Evolutionary conservation across 2,113 vertebrate species (phyloP).

Genomic region (Bos indicus): DNA sequence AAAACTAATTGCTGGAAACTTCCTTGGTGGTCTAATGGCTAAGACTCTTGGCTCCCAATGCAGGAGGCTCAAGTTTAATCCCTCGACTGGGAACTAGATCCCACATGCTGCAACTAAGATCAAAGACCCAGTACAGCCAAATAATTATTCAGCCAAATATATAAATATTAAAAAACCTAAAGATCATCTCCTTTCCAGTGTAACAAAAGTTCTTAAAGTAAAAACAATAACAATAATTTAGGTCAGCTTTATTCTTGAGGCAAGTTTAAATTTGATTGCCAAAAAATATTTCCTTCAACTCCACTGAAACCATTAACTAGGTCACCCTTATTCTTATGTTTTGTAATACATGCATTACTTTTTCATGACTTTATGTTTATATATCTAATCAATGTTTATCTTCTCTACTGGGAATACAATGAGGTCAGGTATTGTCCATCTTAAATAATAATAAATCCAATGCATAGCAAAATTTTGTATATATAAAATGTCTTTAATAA

Average conservation of each 20-base stretch:
- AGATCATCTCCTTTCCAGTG: background rate
- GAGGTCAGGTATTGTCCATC: background rate
- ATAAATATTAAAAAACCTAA: background rate
- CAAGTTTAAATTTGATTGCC: background rate
- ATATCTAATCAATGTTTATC: background rate
- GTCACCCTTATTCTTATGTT: background rate
- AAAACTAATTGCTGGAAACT: background rate
- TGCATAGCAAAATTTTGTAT: background rate
- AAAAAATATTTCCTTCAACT: background rate
- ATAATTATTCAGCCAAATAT: background rate
- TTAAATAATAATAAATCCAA: background rate
- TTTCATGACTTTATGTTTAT: background rate
- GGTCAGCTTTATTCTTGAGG: background rate
- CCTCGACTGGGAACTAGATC: background rate
- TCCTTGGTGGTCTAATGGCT: background rate
- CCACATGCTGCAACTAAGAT: background rate
- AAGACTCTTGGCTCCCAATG: background rate
- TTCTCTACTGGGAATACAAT: background rate
- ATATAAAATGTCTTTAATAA: background rate
- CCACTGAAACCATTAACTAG: background rate
- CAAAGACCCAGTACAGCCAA: background rate
- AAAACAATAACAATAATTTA: background rate
- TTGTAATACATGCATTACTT: background rate
- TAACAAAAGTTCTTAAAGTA: background rate
- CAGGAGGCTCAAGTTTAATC: background rate